These are phyloP conservation scores for Amblyteles armatorius DNA, from an alignment of 2,888 invertebrate genomes.

Conservation along the genomic window DNA sequence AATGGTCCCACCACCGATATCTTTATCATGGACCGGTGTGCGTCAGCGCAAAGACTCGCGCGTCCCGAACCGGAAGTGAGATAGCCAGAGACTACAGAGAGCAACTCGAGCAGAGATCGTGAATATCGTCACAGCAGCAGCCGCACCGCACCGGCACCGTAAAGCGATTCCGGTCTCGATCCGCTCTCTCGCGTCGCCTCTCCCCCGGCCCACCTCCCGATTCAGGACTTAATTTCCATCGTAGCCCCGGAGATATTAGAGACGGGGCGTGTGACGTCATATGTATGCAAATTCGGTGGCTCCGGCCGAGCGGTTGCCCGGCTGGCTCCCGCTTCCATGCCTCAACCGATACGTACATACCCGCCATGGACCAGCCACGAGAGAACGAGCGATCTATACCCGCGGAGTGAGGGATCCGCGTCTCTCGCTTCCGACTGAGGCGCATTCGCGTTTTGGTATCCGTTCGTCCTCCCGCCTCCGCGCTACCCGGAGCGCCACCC, in stretches of 20 bases:
- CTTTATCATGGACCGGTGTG: neutral
- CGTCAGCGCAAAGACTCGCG: neutral
- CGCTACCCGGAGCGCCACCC: conserved; percentile 67
- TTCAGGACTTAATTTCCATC: conserved; percentile 81
- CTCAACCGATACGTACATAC: conserved; percentile 33
- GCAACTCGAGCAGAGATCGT: conserved; percentile 53
- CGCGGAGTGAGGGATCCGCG: conserved; percentile 54
- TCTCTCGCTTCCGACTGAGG: conserved; percentile 79
- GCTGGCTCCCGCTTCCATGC: conserved; percentile 48
- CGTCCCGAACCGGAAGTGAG: conserved; percentile 32
- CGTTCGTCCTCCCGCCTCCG: conserved; percentile 74
- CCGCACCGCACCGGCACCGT: conserved; percentile 38
- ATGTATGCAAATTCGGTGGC: conserved; percentile 81
- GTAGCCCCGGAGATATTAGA: conserved; percentile 80
- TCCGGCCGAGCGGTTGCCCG: conserved; percentile 67
- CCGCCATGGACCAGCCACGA: conserved; percentile 6
- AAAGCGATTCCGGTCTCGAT: conserved; percentile 65
- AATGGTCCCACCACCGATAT: neutral
- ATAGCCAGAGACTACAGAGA: conserved; percentile 16
- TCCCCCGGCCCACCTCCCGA: conserved; percentile 62
- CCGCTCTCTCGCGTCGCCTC: conserved; percentile 39
- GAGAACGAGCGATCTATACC: conserved; percentile 23
- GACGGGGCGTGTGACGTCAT: conserved; percentile 80
- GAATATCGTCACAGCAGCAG: conserved; percentile 60
- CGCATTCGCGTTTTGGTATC: conserved; percentile 77